Base-by-base conservation (phyloP, 2,888 invertebrate species). In the Rutpela maculata region DNA sequence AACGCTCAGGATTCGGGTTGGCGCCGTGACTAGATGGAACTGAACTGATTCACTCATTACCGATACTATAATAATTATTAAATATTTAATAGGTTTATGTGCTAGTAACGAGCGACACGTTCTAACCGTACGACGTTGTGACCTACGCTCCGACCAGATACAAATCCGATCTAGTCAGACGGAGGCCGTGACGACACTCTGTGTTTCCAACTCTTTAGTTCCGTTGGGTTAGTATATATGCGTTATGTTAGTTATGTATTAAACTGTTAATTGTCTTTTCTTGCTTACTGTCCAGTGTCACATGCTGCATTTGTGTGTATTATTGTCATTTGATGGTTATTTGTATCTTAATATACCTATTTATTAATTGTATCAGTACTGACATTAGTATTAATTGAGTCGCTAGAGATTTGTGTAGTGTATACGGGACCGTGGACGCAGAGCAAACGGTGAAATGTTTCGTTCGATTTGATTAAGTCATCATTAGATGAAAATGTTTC, bases 231-330 rank as follows among this genome's bases (percentile, higher is more conserved):
- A 82, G 81, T 85, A 81, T 81, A 81, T 79, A 81, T 83, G 81
- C 77, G 65, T 80, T 82, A 81, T 78, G 79, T 82, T 84, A 79
- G 82, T 81, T 81, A 77, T 77, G 71, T 77, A 80, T 76, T 77
- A 77, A 80, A 83, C 82, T 86, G 84, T 86, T 86, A 81, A 84
- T 85, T 86, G 86, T 87, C 86, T 86, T 86, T 86, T 87, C 88
- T 90, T 90, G 89, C 89, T 90, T 90, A 89, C 85, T 90, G 90
- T 90, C 89, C 89, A 89, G 89, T 90, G 89, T 90, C 89, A 89
- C 88, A 88, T 88, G 89, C 89, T 85, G 88, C 88, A 89, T 89
- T 89, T 89, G 88, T 89, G 89, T 89, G 88, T 88, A 88, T 88
- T 86, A 88, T 89, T 89, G 89, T 89, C 87, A 88, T 89, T 88